Percentiles rank a stretch among this genome's conserved stretches.
Conservation (phyloP, 92 coral and sea anemone species). For the Siderastrea radians region DNA sequence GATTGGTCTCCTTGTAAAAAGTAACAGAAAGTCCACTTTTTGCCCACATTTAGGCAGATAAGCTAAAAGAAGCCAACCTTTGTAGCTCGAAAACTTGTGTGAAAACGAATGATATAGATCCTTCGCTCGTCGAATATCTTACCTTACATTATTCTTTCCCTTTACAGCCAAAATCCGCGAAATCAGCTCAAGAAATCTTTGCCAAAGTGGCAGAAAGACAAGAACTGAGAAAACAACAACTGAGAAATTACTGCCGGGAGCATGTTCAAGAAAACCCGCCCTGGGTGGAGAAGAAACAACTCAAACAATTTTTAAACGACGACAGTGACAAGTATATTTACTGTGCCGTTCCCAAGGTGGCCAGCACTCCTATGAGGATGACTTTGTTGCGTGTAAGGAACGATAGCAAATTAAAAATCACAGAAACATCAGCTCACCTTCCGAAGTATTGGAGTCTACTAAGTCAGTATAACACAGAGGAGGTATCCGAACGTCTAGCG, state of each 20-base stretch:
- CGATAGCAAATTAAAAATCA: background rate
- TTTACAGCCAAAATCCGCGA: background rate
- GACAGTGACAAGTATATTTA: conserved; percentile 24
- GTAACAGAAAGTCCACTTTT: too few relatives aligned
- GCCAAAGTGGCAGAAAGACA: conserved; percentile 26
- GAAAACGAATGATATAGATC: background rate
- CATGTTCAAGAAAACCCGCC: conserved; percentile 1
- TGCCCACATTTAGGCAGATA: too few relatives aligned
- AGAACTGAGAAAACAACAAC: conserved; percentile 11
- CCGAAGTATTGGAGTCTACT: conserved; percentile 36
- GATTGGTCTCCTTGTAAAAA: too few relatives aligned
- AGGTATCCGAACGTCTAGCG: conserved; percentile 29
- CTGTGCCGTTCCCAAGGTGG: conserved; percentile 44
- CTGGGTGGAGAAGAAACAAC: background rate
- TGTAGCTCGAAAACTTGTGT: too few relatives aligned
- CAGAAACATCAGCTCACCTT: background rate
- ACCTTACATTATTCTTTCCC: background rate
- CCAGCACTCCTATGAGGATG: conserved; percentile 28
- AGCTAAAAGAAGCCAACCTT: too few relatives aligned
- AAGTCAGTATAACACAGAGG: conserved; percentile 32
- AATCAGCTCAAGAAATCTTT: conserved; percentile 3
- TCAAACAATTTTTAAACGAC: conserved; percentile 20
- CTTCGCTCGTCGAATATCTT: background rate
- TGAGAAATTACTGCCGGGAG: conserved; percentile 21
- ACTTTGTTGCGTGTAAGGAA: conserved; percentile 26